Evolutionary conservation across 2,797 vertebrate genomes (phyloP).

Genomic region (Octomys mimax): DNA sequence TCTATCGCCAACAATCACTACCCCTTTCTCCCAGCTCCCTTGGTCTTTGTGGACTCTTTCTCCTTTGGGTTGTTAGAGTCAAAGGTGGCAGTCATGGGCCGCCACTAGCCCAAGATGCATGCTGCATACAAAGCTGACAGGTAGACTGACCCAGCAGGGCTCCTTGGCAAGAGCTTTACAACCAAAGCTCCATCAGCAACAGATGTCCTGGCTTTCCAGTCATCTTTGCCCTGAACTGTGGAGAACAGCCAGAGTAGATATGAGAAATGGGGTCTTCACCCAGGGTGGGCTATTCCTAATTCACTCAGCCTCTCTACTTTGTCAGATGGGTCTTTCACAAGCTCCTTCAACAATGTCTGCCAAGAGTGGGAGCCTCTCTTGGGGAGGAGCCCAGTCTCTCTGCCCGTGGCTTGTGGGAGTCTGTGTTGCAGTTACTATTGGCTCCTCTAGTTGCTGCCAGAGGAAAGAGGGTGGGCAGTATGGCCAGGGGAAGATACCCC

Average conservation of each 20-base stretch:
- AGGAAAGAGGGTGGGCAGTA: neutral
- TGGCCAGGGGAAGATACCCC: neutral
- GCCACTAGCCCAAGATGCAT: neutral
- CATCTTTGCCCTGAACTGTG: neutral
- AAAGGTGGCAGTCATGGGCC: neutral
- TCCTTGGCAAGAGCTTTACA: neutral
- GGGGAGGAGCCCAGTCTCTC: neutral
- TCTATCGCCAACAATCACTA: neutral
- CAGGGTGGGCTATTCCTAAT: neutral
- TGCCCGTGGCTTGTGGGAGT: neutral
- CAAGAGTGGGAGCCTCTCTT: neutral
- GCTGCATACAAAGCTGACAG: neutral
- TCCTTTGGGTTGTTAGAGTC: conserved; percentile 12
- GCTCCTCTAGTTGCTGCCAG: neutral
- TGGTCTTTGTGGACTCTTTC: neutral
- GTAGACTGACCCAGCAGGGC: neutral
- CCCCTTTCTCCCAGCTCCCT: neutral
- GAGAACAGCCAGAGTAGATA: neutral
- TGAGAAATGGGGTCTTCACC: neutral
- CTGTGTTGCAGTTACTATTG: neutral
- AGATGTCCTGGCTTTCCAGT: neutral
- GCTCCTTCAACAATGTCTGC: neutral
- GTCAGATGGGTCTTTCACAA: neutral
- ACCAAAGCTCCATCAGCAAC: neutral
- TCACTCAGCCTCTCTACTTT: neutral